Evolutionary conservation across 2,113 vertebrate genomes (phyloP).

Genomic region (Bos javanicus): DNA sequence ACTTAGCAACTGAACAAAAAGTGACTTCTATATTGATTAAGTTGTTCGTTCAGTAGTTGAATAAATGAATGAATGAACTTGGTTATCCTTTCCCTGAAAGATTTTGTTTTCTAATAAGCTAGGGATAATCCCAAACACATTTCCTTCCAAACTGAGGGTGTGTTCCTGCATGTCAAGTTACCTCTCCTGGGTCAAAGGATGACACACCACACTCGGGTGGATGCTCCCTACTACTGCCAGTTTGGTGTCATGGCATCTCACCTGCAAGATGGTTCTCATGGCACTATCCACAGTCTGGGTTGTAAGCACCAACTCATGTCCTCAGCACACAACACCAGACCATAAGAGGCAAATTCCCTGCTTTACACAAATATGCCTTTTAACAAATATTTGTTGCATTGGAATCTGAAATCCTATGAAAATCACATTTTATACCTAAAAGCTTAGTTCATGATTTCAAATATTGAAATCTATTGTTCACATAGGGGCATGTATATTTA

Average conservation of each 20-base stretch:
- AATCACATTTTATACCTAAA: not conserved
- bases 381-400: not conserved
- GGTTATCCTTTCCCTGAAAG: not conserved
- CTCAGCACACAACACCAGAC: not conserved
- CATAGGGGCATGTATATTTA: not conserved
- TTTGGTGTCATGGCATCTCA: not conserved
- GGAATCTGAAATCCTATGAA: not conserved
- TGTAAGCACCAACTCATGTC: not conserved
- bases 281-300: not conserved
- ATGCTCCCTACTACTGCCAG: not conserved
- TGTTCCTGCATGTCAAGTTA: not conserved
- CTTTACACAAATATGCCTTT: not conserved
- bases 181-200: not conserved
- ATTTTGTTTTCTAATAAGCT: not conserved
- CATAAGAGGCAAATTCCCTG: not conserved
- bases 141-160: not conserved
- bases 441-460: not conserved
- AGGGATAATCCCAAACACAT: not conserved
- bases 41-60: not conserved
- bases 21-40: not conserved
- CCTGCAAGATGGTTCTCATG: not conserved
- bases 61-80: not conserved
- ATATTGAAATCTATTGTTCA: not conserved
- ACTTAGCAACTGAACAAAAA: not conserved
- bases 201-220: fast-evolving